These are phyloP conservation scores for Ladona fulva DNA, from an alignment of 1,140 invertebrate species.

Conservation along the genomic window DNA sequence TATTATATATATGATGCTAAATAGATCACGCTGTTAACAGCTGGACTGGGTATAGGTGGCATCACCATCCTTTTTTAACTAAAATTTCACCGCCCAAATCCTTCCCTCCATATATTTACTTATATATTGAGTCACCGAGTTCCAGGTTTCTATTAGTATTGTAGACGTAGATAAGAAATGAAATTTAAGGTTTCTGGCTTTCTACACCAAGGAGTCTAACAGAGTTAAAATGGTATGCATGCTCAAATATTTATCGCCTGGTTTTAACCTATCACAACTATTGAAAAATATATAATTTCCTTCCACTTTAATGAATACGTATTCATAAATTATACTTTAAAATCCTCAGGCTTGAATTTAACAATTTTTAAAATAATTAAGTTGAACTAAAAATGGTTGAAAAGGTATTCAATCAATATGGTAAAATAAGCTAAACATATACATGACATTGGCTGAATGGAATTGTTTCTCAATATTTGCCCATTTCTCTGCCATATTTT, in stretches of 20 bases:
- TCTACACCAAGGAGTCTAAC: not conserved
- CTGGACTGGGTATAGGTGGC: constrained; percentile 1
- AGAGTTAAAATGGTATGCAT: not conserved
- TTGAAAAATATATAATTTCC: too few relatives aligned
- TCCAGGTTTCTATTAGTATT: not conserved
- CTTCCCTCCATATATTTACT: not conserved
- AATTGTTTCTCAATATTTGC: not conserved
- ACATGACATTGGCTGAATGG: not conserved
- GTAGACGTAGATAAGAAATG: not conserved
- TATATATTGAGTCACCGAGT: constrained; percentile 1
- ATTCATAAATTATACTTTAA: too few relatives aligned
- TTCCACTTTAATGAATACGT: too few relatives aligned
- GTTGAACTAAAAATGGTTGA: too few relatives aligned
- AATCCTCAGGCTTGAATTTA: too few relatives aligned
- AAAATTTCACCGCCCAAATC: not conserved
- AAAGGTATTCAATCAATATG: too few relatives aligned
- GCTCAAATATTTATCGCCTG: too few relatives aligned
- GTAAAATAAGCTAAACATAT: too few relatives aligned
- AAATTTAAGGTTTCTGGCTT: constrained; percentile 1
- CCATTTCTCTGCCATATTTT: not conserved
- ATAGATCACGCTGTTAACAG: not conserved
- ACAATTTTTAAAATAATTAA: too few relatives aligned
- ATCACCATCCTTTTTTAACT: not conserved
- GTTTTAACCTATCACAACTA: too few relatives aligned
- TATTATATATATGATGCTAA: not conserved